phyloP scores from a whole-genome alignment of 2,888 invertebrate species.

The Acanthoscelides obtectus region DNA sequence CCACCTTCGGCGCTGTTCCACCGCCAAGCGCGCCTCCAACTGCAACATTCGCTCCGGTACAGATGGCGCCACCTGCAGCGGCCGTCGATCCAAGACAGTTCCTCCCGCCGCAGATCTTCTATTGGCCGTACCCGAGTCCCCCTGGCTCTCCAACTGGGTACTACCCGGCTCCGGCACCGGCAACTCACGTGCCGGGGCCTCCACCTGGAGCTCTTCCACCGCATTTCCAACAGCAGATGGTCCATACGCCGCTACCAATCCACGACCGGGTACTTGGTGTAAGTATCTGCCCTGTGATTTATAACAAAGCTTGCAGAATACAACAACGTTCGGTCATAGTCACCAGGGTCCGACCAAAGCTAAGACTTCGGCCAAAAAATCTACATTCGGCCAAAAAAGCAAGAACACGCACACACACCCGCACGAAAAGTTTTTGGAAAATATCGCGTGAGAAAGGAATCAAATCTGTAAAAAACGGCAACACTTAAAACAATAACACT shows the following conservation, averaged over 20 bases:
- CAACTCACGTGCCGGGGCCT: background rate
- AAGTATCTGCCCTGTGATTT: background rate
- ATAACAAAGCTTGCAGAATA: too few species aligned
- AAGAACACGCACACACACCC: too few species aligned
- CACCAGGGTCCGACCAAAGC: too few species aligned
- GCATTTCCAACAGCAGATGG: conserved; percentile 42
- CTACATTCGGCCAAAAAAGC: too few species aligned
- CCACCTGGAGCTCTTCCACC: conserved; percentile 39
- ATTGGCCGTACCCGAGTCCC: conserved; percentile 93
- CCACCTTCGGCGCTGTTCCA: conserved; percentile 27
- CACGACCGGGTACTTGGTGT: background rate
- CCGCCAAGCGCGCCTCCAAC: conserved; percentile 32
- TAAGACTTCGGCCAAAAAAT: too few species aligned
- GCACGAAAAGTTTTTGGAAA: too few species aligned
- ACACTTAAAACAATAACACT: too few species aligned
- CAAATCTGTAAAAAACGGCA: too few species aligned
- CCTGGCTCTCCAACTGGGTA: conserved; percentile 90
- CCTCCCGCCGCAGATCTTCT: conserved; percentile 60
- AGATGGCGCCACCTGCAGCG: conserved; percentile 38
- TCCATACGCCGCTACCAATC: background rate
- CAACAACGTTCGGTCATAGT: too few species aligned
- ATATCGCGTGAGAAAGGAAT: too few species aligned
- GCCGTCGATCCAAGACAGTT: conserved; percentile 38
- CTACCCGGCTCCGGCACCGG: conserved; percentile 55
- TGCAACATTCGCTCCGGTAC: conserved; percentile 42